Evolutionary conservation across 2,797 vertebrate species (phyloP), one percentile per base, ranked within the genome.

Genomic region (Muscicapa striata): DNA sequence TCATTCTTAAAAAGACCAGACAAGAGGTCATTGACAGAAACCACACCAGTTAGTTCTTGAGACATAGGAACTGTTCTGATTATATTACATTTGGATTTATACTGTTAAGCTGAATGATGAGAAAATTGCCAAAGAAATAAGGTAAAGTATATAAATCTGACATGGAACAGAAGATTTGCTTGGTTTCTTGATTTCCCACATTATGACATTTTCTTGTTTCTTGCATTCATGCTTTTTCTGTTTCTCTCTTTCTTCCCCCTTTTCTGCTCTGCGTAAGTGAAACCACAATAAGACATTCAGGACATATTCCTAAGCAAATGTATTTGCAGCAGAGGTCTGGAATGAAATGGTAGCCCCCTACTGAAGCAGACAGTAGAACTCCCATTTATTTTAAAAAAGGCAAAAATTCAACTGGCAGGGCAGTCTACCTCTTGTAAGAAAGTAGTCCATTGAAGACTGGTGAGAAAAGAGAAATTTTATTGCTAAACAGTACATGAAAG

Each of bases 31-130:
- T 92, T 95, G 88, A 93, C 63, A 89, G 57, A 95, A 91, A 82
- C 43, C 90, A 95, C 61, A 27, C 40, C 24, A 32, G 55, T 70
- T 85, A 59, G 61, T 84, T 88, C 55, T 64, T 80, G 58, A 92
- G 76, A 78, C 40, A 22, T 79, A 88, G 43, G 30, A 88, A 67
- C 59, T 79, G 6, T 81, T 55, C 48, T 90, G 66, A 91, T 93
- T 82, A 24, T 46, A 90, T 96, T 95, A 76, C 5, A 24, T 76
- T 86, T 96, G 63, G 36, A 76, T 95, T 96, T 75, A 84, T 91
- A n/a, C 49, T 69, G 58, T 85, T 95, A 87, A 89, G 38, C 26
- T 49, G 46, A 95, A 73, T 78, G 34, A 89, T 81, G 36, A 75
- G 43, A 75, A 91, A 86, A 83, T 89, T 1, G 1, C 40, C 29